Conservation (phyloP, 2,888 invertebrate species). For the Acanthoscelides obtectus region DNA sequence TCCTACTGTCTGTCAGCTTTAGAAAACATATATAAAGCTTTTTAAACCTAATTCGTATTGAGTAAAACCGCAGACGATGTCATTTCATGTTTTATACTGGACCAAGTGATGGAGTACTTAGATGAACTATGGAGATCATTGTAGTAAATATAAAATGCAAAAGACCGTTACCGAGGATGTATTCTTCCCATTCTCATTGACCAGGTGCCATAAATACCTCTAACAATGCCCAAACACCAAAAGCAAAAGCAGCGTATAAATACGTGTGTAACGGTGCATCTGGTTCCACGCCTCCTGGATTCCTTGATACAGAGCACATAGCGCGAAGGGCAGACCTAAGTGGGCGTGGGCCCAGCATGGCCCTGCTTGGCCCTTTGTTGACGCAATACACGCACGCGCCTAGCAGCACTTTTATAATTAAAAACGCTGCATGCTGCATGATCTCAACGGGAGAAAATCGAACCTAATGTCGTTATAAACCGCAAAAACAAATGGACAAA, state of each 20-base stretch:
- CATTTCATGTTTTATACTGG: no score
- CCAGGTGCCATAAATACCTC: neutral
- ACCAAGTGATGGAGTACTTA: no score
- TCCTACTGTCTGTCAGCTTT: no score
- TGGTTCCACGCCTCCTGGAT: neutral
- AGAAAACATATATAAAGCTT: no score
- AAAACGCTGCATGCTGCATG: no score
- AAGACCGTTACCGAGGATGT: neutral
- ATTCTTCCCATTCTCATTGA: neutral
- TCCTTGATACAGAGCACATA: neutral
- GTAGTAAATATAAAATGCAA: no score
- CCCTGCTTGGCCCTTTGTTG: neutral
- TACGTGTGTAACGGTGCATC: neutral
- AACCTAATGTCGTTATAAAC: neutral
- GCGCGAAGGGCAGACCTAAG: neutral
- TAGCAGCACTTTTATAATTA: neutral
- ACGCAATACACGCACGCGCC: neutral
- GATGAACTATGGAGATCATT: no score
- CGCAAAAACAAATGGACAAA: neutral
- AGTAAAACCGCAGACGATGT: no score
- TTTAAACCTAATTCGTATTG: no score
- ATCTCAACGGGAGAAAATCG: neutral
- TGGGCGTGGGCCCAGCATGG: neutral
- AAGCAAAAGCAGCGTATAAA: neutral
- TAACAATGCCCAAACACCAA: neutral